A percentile compares a stretch with the other conserved stretches of the same genome.
Conservation (phyloP, 1,140 invertebrate species). For the Euura lappo region DNA sequence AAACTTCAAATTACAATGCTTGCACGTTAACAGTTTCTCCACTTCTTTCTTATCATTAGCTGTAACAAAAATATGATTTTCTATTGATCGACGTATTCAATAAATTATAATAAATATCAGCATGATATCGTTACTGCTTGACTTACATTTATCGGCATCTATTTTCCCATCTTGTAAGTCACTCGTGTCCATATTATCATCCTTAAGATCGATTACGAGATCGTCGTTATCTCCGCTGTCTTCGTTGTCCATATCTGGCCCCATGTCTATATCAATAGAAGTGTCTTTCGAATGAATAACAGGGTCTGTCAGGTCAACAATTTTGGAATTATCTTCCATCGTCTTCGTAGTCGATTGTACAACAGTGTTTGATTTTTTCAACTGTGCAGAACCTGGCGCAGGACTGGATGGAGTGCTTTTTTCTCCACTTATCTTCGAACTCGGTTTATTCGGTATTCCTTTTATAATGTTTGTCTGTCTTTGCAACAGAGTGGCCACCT, state of each 20-base stretch:
- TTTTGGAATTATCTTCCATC: constrained; percentile 13
- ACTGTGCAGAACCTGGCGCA: not conserved
- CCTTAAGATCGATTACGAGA: constrained; percentile 36
- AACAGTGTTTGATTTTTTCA: not conserved
- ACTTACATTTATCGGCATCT: not conserved
- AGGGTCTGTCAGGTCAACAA: constrained; percentile 18
- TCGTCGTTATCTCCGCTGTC: constrained; percentile 34
- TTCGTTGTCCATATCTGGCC: constrained; percentile 21
- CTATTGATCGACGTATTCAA: not conserved
- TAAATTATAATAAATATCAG: not conserved
- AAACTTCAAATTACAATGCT: constrained; percentile 52
- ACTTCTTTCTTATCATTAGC: not conserved
- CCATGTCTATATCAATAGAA: constrained; percentile 8
- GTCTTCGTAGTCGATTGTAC: not conserved
- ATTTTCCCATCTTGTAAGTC: not conserved
- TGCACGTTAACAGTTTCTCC: constrained; percentile 39
- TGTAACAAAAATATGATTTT: not conserved
- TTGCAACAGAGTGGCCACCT: constrained; percentile 42
- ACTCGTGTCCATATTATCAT: constrained; percentile 25
- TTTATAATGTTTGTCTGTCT: constrained; percentile 46
- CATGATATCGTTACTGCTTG: not conserved
- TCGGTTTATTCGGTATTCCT: constrained; percentile 12
- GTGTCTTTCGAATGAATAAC: constrained; percentile 13
- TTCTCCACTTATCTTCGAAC: constrained; percentile 13
- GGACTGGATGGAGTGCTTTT: not conserved